phyloP scores from a whole-genome alignment of 2,113 vertebrate species.

The Nothocercus nigrocapillus region DNA sequence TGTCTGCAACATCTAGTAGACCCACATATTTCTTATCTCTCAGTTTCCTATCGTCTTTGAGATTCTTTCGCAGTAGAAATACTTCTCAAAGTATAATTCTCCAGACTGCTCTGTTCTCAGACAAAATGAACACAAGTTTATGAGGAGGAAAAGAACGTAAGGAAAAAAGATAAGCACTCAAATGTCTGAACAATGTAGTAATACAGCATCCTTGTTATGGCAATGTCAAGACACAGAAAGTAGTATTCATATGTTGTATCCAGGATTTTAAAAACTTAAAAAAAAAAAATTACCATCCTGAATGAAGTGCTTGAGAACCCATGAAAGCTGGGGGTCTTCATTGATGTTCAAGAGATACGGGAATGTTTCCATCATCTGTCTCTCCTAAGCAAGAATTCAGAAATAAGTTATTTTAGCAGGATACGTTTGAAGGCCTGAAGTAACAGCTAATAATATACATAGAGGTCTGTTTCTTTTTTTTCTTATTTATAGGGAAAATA shows the following conservation, averaged over 20 bases:
- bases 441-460: neutral
- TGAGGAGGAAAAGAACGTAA: neutral
- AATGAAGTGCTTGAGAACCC: constrained; percentile 88
- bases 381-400: constrained; percentile 78
- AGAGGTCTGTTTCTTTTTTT: neutral
- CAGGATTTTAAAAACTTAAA: neutral
- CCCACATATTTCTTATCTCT: neutral
- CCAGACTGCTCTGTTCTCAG: too few species aligned
- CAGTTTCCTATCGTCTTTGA: neutral
- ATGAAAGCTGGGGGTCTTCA: constrained; percentile 88
- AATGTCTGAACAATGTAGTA: neutral
- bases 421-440: neutral
- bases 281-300: constrained; percentile 73
- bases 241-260: neutral
- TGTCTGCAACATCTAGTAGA: neutral
- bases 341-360: constrained; percentile 89
- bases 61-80: neutral
- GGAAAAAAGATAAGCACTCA: neutral
- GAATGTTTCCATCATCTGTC: constrained; percentile 83
- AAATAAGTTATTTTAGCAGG: neutral
- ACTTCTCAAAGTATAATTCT: neutral
- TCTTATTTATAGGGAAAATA: neutral
- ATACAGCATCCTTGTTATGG: neutral
- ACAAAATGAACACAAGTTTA: neutral
- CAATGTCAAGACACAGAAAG: neutral